These are phyloP conservation scores for Zelostemma sp. DNA, from an alignment of 1,140 invertebrate species.

Conservation along the genomic window DNA sequence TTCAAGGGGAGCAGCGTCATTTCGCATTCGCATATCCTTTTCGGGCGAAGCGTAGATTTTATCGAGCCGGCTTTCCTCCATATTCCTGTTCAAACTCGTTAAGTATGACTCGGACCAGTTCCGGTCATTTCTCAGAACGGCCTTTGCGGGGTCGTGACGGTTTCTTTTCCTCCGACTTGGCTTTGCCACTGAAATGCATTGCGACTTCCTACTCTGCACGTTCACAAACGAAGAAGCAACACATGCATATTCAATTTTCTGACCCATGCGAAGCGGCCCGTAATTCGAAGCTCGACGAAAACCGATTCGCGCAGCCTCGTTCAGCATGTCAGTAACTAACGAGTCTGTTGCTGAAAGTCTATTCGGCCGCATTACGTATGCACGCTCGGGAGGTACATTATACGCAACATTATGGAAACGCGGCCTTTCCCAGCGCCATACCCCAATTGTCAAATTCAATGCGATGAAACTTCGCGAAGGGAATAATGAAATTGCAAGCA, in stretches of 20 bases:
- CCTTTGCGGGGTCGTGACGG: constrained; percentile 22
- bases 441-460: too few species aligned
- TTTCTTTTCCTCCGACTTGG: constrained; percentile 21
- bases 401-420: background rate
- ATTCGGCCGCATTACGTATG: background rate
- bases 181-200: constrained; percentile 30
- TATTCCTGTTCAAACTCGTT: constrained; percentile 38
- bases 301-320: constrained; percentile 18
- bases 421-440: too few species aligned
- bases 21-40: constrained; percentile 47
- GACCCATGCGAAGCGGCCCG: constrained; percentile 30
- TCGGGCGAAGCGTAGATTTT: constrained; percentile 34
- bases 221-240: constrained; percentile 29
- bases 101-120: constrained; percentile 33
- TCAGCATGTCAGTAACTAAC: constrained; percentile 1
- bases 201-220: constrained; percentile 22
- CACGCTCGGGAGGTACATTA: background rate
- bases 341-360: background rate
- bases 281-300: constrained; percentile 31
- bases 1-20: constrained; percentile 45
- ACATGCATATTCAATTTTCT: constrained; percentile 47
- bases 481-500: too few species aligned
- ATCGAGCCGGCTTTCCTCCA: constrained; percentile 36
- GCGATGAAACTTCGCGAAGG: too few species aligned
- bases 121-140: constrained; percentile 46